These are phyloP conservation scores for Spicauda simplicius DNA, from an alignment of 2,888 invertebrate species.

Conservation along the genomic window DNA sequence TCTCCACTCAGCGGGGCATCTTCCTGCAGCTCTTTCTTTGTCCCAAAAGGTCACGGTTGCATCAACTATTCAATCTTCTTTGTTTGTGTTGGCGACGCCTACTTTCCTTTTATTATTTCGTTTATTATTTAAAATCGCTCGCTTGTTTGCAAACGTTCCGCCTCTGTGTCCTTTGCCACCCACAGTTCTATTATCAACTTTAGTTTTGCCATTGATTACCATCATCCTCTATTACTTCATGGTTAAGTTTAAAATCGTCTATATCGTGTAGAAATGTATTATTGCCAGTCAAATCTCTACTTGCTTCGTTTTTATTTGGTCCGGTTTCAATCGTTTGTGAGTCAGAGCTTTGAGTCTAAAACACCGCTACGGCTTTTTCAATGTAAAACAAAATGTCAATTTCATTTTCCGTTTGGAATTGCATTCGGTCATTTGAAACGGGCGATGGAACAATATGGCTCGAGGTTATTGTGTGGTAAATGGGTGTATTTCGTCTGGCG, in stretches of 20 bases:
- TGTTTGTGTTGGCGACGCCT: conserved; percentile 66
- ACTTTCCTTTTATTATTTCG: conserved; percentile 61
- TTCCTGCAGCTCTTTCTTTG: conserved; percentile 65
- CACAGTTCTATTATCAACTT: conserved; percentile 58
- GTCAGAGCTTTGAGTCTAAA: conserved; percentile 71
- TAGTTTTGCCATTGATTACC: conserved; percentile 36
- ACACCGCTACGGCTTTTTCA: conserved; percentile 57
- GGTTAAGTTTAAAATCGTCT: conserved; percentile 44
- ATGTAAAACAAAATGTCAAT: conserved; percentile 56
- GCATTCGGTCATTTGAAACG: conserved; percentile 49
- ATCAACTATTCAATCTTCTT: conserved; percentile 59
- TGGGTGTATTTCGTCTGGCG: conserved; percentile 20
- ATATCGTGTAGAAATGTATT: conserved; percentile 34
- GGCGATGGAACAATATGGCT: conserved; percentile 59
- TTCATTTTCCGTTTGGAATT: conserved; percentile 54
- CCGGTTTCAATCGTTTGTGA: conserved; percentile 70
- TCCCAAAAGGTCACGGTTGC: conserved; percentile 67
- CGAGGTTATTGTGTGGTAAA: conserved; percentile 48
- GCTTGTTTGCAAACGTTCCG: conserved; percentile 77
- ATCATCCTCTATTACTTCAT: conserved; percentile 32
- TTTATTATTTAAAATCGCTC: conserved; percentile 58
- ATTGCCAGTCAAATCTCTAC: conserved; percentile 56
- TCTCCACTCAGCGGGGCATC: conserved; percentile 70
- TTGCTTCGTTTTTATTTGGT: conserved; percentile 65
- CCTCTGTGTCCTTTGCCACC: conserved; percentile 69